A percentile compares a stretch with the other conserved stretches of the same genome.
phyloP scores from a whole-genome alignment of 2,888 invertebrate species.

The Chorisops tibialis region DNA sequence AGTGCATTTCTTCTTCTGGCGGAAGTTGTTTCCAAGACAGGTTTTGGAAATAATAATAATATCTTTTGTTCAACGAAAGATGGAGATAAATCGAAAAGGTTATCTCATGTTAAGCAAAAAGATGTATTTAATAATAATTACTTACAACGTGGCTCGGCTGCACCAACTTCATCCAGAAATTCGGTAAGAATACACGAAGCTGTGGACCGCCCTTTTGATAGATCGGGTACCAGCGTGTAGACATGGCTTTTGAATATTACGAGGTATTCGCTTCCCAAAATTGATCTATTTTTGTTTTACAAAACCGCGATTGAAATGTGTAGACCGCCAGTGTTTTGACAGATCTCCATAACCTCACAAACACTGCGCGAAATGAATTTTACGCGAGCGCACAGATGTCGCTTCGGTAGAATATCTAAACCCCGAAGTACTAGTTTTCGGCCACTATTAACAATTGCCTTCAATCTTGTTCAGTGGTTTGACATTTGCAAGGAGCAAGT shows the following conservation, averaged over 20 bases:
- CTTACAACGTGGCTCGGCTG: constrained; percentile 61
- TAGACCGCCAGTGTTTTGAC: constrained; percentile 6
- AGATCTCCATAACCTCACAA: not conserved
- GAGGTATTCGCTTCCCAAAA: not conserved
- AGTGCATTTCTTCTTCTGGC: no score
- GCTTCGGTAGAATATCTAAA: not conserved
- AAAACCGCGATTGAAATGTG: not conserved
- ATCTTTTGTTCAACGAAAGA: no score
- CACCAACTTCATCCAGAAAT: constrained; percentile 95
- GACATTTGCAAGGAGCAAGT: no score
- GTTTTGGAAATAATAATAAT: no score
- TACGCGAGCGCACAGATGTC: no score
- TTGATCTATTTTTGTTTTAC: not conserved
- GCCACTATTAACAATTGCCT: constrained; percentile 2
- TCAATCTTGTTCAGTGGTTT: not conserved
- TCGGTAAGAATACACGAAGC: constrained; percentile 84
- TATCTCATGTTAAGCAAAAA: no score
- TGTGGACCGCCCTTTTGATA: constrained; percentile 94
- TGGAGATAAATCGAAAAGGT: no score
- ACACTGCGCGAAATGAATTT: no score
- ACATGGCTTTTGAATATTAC: constrained; percentile 40
- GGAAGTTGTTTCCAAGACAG: no score
- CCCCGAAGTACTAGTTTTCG: not conserved
- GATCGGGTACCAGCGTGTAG: constrained; percentile 71
- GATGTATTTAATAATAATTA: no score